Base-by-base conservation (phyloP, 1,140 invertebrate genomes). In the Rhizoglyphus robini region DNA sequence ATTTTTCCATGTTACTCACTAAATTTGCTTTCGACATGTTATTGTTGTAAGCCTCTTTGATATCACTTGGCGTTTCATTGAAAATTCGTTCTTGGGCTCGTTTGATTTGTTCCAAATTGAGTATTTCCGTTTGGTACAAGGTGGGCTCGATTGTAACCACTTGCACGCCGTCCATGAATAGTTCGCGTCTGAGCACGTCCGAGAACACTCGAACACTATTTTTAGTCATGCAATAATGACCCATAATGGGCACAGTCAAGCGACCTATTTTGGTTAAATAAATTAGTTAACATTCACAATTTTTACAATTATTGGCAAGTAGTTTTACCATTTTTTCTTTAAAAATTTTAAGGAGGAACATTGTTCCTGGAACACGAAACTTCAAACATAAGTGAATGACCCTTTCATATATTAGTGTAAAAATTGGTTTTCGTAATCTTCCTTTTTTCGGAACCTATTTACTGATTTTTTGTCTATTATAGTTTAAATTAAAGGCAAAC, bases 161-260 rank as follows among this genome's bases (percentile, higher is more conserved):
- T 60, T 73, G 69, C 18, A 81, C 75, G 5, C 72, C 75, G 75
- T 76, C 80, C 63, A 78, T 79, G 63, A 73, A 74, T 77, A 81
- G 77, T 71, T 81, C 80, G 36, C 78, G 72, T 32, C 80, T 65
- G 1, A 81, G 71, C 13, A 75, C 79, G 68, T 81, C 79, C 18
- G 76, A 76, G 66, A 78, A 80, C 15, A 79, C 78, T 13, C 79
- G 74, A 18, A 78, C 70, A 1, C 77, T 79, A 72, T 77, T 75
- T 72, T 81, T 81, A 4, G 77, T 78, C 74, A 81, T 78, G 41
- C 74, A 75, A 69, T 81, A 81, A 4, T 76, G 76, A 18, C 76
- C 72, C 67, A 79, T 75, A 2, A 77, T 78, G 13, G 3, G 20
- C 4, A 34, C 41, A 2, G 5, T 27, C 2, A 64, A n/a, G n/a